Evolutionary conservation across 2,888 invertebrate genomes (phyloP).

Genomic region (Drosophila affinis): DNA sequence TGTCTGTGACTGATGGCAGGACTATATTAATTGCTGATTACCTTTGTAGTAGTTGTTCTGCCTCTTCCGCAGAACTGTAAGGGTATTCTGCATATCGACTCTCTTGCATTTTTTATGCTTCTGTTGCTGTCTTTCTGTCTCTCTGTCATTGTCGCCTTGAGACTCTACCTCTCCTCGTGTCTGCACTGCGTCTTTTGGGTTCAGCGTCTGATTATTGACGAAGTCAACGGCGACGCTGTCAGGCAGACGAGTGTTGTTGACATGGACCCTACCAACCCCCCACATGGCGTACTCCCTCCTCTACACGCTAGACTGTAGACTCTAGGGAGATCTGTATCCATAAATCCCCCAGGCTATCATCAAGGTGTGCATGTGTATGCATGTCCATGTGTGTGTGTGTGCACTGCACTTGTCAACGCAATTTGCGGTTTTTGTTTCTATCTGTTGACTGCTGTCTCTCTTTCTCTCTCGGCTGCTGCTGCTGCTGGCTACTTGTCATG

Average conservation of each 20-base stretch:
- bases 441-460: background rate
- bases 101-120: background rate
- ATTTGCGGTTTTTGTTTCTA: conserved; percentile 57
- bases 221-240: conserved; percentile 59
- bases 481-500: conserved; percentile 39
- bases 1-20: background rate
- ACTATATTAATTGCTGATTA: too few relatives aligned
- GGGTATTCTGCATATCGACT: conserved; percentile 19
- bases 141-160: conserved; percentile 63
- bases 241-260: conserved; percentile 65
- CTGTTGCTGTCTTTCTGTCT: conserved; percentile 26
- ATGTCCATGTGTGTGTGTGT: conserved; percentile 43
- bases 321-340: conserved; percentile 48
- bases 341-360: conserved; percentile 59
- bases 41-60: background rate
- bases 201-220: conserved; percentile 77
- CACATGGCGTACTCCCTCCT: background rate
- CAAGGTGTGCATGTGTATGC: conserved; percentile 36
- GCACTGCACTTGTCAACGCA: conserved; percentile 74
- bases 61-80: background rate
- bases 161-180: conserved; percentile 50
- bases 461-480: conserved; percentile 6
- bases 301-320: too few relatives aligned
- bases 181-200: conserved; percentile 49
- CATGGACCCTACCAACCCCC: conserved; percentile 45